These are phyloP conservation scores for Cnemophilus loriae DNA, from an alignment of 2,113 vertebrate species.

Conservation along the genomic window DNA sequence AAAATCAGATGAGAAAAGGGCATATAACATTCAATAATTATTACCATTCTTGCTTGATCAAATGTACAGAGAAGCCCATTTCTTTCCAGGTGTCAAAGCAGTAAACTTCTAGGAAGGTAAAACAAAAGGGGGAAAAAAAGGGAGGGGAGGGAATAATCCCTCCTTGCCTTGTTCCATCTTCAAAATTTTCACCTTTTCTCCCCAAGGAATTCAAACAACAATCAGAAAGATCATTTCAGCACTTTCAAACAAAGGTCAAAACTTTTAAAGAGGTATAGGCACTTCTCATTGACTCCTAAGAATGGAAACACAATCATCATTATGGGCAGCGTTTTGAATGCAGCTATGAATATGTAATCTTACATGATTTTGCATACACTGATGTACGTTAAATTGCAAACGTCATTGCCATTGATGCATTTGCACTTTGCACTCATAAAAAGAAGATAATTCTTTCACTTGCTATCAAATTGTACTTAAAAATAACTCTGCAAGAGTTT, in stretches of 20 bases:
- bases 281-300: not conserved
- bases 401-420: not conserved
- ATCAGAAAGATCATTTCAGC: not conserved
- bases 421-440: not conserved
- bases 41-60: not conserved
- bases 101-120: not conserved
- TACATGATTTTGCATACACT: not conserved
- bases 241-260: not conserved
- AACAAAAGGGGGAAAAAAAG: fast-evolving
- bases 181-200: not conserved
- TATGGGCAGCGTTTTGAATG: not conserved
- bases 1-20: not conserved
- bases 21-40: not conserved
- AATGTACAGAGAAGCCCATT: not conserved
- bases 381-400: not conserved
- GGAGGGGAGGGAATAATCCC: fast-evolving
- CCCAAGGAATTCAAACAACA: not conserved
- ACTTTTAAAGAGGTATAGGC: not conserved
- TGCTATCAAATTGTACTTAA: not conserved
- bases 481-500: not conserved
- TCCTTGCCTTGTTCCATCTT: not conserved
- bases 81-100: not conserved
- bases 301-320: not conserved
- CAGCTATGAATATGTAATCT: not conserved
- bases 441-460: not conserved